Conservation (phyloP, 2,113 vertebrate genomes). For the Myotis lucifugus region DNA sequence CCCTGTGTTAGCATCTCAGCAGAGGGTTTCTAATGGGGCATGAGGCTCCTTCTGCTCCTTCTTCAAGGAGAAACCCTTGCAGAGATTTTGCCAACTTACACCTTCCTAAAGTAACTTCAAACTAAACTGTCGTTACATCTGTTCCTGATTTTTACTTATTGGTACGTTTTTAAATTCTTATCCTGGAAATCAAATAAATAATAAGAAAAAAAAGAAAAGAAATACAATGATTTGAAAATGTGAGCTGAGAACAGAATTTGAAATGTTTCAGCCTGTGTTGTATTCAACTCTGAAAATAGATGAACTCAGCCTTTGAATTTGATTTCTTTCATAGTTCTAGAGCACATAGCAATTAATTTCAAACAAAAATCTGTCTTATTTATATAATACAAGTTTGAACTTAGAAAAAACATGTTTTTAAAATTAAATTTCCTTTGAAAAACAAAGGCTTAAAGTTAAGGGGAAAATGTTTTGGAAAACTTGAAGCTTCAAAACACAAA, state of each 20-base stretch:
- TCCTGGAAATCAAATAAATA: constrained; percentile 12
- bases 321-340: constrained; percentile 36
- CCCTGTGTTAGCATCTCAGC: not conserved
- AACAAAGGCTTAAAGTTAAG: constrained; percentile 68
- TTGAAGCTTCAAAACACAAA: constrained; percentile 68
- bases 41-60: not conserved
- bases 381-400: constrained; percentile 61
- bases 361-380: constrained; percentile 64
- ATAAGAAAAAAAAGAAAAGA: not conserved
- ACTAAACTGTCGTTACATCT: not conserved
- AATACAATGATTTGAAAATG: constrained; percentile 20
- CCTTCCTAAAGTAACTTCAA: not conserved
- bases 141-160: not conserved
- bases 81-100: not conserved
- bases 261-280: constrained; percentile 24
- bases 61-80: not conserved
- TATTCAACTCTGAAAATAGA: constrained; percentile 45
- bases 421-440: constrained; percentile 74
- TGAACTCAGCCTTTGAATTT: constrained; percentile 41
- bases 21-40: not conserved
- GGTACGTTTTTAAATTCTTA: not conserved
- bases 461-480: constrained; percentile 70
- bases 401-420: constrained; percentile 62
- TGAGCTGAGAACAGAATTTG: constrained; percentile 29
- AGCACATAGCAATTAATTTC: constrained; percentile 61